phyloP scores from a whole-genome alignment of 1,140 invertebrate species.

The Eriocheir sinensis region DNA sequence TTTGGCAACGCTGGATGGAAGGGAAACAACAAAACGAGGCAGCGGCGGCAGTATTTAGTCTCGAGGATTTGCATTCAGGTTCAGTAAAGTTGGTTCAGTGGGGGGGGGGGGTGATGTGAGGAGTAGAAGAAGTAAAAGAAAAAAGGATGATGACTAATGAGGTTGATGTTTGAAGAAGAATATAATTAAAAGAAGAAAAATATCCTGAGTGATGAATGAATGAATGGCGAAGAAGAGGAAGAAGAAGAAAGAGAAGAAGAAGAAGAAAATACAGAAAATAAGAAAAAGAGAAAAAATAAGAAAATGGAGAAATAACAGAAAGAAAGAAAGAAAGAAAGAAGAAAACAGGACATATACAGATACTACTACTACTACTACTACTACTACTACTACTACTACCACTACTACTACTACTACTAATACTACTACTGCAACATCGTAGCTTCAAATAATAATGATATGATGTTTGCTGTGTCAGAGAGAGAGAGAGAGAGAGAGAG shows the following conservation, averaged over 20 bases:
- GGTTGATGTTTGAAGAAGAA: too few relatives aligned
- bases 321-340: background rate
- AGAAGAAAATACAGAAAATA: background rate
- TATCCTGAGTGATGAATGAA: background rate
- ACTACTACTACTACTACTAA: slow-evolving; percentile 30
- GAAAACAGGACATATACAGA: background rate
- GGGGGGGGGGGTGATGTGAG: too few relatives aligned
- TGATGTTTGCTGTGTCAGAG: background rate
- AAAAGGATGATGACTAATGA: too few relatives aligned
- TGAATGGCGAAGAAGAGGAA: background rate
- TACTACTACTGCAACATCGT: background rate
- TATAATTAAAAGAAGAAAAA: too few relatives aligned
- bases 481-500: background rate
- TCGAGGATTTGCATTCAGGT: too few relatives aligned
- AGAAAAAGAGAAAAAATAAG: background rate
- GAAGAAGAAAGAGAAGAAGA: background rate
- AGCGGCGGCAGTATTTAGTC: too few relatives aligned
- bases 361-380: slow-evolving; percentile 43
- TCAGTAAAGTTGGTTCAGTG: too few relatives aligned
- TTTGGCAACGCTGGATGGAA: too few relatives aligned
- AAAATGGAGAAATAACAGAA: background rate
- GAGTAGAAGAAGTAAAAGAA: too few relatives aligned
- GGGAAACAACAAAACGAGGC: too few relatives aligned
- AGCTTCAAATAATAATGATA: background rate
- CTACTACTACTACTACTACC: slow-evolving; percentile 37